Base-by-base conservation (phyloP, 2,888 invertebrate genomes). In the Pegoplata infirma region DNA sequence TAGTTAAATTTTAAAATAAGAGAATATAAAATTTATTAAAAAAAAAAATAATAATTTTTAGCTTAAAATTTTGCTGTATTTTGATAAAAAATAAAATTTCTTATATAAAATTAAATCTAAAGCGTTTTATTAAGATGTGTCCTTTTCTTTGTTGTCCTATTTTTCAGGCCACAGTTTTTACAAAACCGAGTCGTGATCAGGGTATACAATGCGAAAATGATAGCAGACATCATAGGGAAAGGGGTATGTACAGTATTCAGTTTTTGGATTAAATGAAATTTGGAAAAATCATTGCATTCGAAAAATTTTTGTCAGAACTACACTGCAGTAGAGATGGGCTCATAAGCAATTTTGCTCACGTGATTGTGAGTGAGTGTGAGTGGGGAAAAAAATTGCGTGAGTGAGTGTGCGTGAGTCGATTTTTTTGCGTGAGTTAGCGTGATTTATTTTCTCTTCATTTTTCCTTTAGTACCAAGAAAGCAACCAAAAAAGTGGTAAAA, bases 101-200 rank as follows among this genome's bases (percentile, higher is more conserved):
- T 21, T 10, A 12, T 2, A 17, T 2, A 36, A 12, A 36, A 36
- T 36, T 36, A 3, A 2, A 10, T 10, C 12, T 12, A 16, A 36
- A 28, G 32, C 12, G 67, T 68, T 68, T 75, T 36, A 61, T 47
- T 67, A 16, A 53, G 28, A 8, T 12, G 46, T 12, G 23, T 32
- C 4, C 10, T 40, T 40, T 68, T 79, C 76, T 78, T n/a, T 74
- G 23, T 72, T 73, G 67, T 67, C 40, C 67, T 63, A 64, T 55
- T 82, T n/a, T 82, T 7, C 82, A 82, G 82, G 63, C 49, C 8
- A 14, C 75, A 17, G 10, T 78, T 19, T 68, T 68, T 40, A 56
- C 56, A n/a, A 80, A 73, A 75, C 63, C 63, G 69, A 61, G 80
- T 44, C 78, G 78, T 32, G 80, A 81, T 56, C 81, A 75, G 68